Evolutionary conservation across 2,888 invertebrate genomes (phyloP).

Genomic region (Adineta ricciae): DNA sequence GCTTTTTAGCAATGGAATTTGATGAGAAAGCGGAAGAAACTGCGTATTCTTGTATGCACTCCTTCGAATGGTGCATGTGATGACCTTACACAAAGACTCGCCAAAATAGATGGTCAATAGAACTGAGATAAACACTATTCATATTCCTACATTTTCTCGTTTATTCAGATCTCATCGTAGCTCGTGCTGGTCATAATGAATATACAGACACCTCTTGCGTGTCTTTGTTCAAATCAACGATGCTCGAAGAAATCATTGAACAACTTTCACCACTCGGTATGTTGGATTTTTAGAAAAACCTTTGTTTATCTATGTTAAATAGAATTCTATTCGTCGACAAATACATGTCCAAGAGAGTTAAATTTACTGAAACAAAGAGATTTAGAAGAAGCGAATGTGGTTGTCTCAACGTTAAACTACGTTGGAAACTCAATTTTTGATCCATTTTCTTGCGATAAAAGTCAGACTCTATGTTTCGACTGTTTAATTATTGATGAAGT

Average conservation of each 20-base stretch:
- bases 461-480: slow-evolving; percentile 60
- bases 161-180: no score
- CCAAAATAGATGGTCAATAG: neutral
- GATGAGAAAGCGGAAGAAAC: neutral
- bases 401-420: slow-evolving; percentile 43
- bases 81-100: neutral
- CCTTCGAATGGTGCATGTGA: neutral
- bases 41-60: neutral
- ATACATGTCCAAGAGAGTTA: neutral
- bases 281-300: no score
- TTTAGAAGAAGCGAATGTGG: slow-evolving; percentile 33
- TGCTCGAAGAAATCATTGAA: no score
- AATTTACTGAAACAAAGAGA: neutral
- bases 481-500: slow-evolving; percentile 54
- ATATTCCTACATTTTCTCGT: no score
- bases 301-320: neutral
- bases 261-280: no score
- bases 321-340: neutral
- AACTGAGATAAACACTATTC: neutral
- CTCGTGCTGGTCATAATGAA: no score
- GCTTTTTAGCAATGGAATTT: neutral
- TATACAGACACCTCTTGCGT: no score
- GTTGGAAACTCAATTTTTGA: slow-evolving; percentile 38
- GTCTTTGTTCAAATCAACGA: no score
- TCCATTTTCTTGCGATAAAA: slow-evolving; percentile 33